phyloP scores from a whole-genome alignment of 2,113 vertebrate genomes.

The Balaeniceps rex region DNA sequence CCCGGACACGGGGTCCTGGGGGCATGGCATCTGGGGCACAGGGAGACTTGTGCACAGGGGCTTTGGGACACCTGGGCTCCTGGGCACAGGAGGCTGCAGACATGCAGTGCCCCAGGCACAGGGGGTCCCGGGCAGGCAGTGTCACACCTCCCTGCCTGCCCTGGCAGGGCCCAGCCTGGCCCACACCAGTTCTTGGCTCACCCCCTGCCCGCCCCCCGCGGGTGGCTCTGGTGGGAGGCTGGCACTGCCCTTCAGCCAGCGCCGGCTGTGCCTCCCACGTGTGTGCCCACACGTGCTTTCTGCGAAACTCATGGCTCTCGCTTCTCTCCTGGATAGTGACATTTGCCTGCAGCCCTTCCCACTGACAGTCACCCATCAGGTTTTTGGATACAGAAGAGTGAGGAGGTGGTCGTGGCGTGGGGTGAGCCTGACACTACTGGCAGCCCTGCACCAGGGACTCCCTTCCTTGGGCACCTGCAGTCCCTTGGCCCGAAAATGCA shows the following conservation, averaged over 20 bases:
- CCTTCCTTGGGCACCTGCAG: neutral
- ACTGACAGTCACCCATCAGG: neutral
- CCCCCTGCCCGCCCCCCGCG: no score
- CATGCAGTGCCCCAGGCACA: fast-evolving
- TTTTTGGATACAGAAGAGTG: fast-evolving
- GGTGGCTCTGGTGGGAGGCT: neutral
- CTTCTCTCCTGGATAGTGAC: neutral
- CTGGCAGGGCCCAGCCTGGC: neutral
- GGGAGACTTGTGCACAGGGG: neutral
- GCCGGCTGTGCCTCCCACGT: neutral
- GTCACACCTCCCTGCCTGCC: neutral
- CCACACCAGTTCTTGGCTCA: fast-evolving
- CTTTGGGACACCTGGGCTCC: neutral
- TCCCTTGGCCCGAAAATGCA: neutral
- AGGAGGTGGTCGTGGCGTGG: fast-evolving
- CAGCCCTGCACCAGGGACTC: neutral
- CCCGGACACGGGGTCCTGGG: neutral
- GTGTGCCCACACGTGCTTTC: neutral
- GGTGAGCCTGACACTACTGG: fast-evolving
- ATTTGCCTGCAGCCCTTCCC: neutral
- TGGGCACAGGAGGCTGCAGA: fast-evolving
- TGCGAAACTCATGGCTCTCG: neutral
- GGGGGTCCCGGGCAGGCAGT: fast-evolving
- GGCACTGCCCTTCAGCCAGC: neutral
- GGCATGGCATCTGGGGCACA: fast-evolving